Evolutionary conservation across 2,113 vertebrate genomes (phyloP).

Genomic region (Anoura caudifer): DNA sequence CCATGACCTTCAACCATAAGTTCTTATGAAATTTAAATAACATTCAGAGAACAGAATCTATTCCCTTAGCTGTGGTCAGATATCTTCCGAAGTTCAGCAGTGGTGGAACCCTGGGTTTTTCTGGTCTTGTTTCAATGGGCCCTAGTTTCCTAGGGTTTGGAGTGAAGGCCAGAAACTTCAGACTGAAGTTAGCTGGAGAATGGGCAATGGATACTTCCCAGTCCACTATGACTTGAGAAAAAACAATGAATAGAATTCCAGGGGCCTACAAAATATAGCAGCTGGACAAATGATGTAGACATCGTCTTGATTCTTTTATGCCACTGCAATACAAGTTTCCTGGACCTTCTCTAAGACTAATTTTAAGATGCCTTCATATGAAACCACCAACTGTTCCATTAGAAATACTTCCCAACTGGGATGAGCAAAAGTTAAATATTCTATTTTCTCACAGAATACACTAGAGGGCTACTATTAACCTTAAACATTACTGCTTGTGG

Average conservation of each 20-base stretch:
- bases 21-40: neutral
- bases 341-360: neutral
- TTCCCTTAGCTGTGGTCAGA: neutral
- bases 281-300: neutral
- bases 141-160: neutral
- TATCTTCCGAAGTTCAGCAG: neutral
- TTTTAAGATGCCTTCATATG: slow-evolving; percentile 8
- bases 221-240: neutral
- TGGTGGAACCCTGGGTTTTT: neutral
- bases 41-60: neutral
- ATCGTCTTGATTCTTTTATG: neutral
- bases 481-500: neutral
- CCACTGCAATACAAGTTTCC: neutral
- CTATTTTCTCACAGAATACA: slow-evolving; percentile 27
- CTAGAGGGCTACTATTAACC: neutral
- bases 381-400: neutral
- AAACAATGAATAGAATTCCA: neutral
- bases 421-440: slow-evolving; percentile 42
- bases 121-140: neutral
- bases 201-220: neutral
- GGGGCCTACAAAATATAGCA: neutral
- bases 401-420: slow-evolving; percentile 48
- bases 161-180: neutral
- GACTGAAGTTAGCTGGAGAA: neutral
- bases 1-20: neutral